Evolutionary conservation across 1,140 invertebrate species (phyloP).

Genomic region (Charaxes varanes): DNA sequence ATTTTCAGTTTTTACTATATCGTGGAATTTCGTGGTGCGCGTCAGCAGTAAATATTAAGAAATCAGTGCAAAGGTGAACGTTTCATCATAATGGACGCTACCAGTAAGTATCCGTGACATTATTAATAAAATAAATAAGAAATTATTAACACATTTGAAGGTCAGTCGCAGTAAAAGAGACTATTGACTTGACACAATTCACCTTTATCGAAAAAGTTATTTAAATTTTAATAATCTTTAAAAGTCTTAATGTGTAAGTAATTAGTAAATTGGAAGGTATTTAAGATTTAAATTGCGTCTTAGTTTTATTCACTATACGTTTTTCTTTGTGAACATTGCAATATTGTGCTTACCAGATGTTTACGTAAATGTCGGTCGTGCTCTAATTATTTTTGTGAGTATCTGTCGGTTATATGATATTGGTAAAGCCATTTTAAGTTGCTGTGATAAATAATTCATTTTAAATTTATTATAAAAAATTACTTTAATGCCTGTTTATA

Average conservation of each 20-base stretch:
- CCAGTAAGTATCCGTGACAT: constrained; percentile 51
- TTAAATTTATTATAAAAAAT: too few relatives aligned
- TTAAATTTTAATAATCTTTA: too few relatives aligned
- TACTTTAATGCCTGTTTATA: too few relatives aligned
- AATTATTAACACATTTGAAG: not conserved
- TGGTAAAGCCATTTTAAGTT: too few relatives aligned
- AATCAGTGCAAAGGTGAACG: constrained; percentile 43
- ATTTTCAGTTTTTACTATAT: not conserved
- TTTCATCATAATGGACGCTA: constrained; percentile 65
- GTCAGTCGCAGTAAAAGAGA: not conserved
- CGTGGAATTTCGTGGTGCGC: not conserved
- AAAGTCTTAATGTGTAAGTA: too few relatives aligned
- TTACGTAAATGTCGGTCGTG: constrained; percentile 4
- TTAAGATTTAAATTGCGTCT: not conserved
- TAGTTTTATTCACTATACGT: not conserved
- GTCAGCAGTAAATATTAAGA: constrained; percentile 15
- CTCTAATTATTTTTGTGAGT: not conserved
- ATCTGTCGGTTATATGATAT: too few relatives aligned
- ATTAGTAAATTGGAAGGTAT: not conserved
- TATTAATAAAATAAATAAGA: not conserved
- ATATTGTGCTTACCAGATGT: constrained; percentile 6
- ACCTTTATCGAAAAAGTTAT: too few relatives aligned
- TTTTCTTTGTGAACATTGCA: not conserved
- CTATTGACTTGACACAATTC: too few relatives aligned
- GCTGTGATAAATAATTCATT: too few relatives aligned